A percentile compares a stretch with the other conserved stretches of the same genome.
Evolutionary conservation across 92 coral and sea anemone species (phyloP).

Genomic region (Parazoanthus atlanticus): DNA sequence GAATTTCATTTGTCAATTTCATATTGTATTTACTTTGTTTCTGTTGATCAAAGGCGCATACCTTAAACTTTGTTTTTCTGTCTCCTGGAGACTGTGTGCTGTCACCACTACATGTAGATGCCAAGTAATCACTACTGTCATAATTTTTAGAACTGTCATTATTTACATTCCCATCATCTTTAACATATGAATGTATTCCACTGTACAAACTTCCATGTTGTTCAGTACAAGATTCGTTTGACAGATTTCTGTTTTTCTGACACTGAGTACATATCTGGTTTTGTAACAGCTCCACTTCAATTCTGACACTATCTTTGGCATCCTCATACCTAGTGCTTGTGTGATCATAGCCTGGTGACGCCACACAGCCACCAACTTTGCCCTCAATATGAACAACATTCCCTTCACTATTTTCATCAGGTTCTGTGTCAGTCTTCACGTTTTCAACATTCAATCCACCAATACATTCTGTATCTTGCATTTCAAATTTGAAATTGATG

Average conservation of each 20-base stretch:
- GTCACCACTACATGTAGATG: background rate
- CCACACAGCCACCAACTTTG: background rate
- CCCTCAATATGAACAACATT: background rate
- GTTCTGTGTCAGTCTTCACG: background rate
- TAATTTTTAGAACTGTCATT: background rate
- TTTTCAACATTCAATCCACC: constrained; percentile 23
- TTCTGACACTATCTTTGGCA: background rate
- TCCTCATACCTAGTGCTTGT: background rate
- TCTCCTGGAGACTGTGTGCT: background rate
- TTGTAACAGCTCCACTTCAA: background rate
- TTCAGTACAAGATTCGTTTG: background rate
- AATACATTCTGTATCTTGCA: background rate
- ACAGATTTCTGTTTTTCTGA: background rate
- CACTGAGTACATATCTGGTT: background rate
- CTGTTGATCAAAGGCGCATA: background rate
- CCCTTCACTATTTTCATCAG: background rate
- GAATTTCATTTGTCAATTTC: constrained; percentile 33
- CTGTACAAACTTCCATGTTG: background rate
- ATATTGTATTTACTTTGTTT: background rate
- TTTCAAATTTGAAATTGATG: constrained; percentile 65
- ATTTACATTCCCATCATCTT: background rate
- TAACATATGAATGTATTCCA: background rate
- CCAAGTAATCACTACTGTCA: background rate
- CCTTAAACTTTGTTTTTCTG: background rate
- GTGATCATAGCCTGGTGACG: background rate